phyloP scores from a whole-genome alignment of 2,888 invertebrate species.

The Litoditis marina region DNA sequence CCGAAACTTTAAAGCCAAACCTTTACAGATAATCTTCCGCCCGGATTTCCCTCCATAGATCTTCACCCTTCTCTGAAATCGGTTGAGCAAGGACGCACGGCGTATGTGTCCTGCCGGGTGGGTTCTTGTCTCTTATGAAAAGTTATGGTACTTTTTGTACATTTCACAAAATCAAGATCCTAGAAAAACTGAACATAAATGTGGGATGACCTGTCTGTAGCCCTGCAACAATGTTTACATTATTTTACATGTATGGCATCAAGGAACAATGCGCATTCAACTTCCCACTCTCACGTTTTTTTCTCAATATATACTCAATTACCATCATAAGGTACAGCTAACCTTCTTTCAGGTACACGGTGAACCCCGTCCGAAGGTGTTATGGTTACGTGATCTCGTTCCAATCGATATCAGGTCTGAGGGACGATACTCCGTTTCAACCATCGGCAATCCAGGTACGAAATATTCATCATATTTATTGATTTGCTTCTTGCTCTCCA shows the following conservation, averaged over 20 bases:
- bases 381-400: slow-evolving; percentile 85
- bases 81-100: slow-evolving; percentile 89
- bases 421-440: slow-evolving; percentile 79
- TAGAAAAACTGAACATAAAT: too few species aligned
- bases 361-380: slow-evolving; percentile 59
- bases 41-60: slow-evolving; percentile 85
- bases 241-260: too few species aligned
- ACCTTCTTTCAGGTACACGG: slow-evolving; percentile 41
- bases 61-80: slow-evolving; percentile 86
- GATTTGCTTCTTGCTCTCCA: too few species aligned
- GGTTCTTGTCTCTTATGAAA: too few species aligned
- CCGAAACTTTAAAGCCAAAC: too few species aligned
- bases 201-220: too few species aligned
- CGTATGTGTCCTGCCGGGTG: slow-evolving; percentile 83
- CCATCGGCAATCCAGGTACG: slow-evolving; percentile 73
- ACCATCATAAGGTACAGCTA: too few species aligned
- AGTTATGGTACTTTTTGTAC: not conserved
- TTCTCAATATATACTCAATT: not conserved
- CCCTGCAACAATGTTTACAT: too few species aligned
- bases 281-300: not conserved
- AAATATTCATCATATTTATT: not conserved
- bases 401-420: slow-evolving; percentile 72
- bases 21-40: slow-evolving; percentile 74
- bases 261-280: too few species aligned
- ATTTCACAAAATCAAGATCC: too few species aligned